phyloP scores from a whole-genome alignment of 1,140 invertebrate species.

The Eurosta solidaginis region DNA sequence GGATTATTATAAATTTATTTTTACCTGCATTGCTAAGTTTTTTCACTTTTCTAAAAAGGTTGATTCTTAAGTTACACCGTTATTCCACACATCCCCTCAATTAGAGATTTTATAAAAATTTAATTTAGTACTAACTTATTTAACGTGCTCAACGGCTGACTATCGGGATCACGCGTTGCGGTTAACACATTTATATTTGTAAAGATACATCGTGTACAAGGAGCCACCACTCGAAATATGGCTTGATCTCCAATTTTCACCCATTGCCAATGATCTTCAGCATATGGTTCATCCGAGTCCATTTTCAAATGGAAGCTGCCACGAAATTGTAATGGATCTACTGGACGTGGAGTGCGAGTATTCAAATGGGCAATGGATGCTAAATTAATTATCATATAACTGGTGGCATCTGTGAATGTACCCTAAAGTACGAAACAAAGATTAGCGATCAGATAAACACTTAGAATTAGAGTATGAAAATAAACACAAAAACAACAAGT shows the following conservation, averaged over 20 bases:
- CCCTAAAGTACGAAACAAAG: slow-evolving; percentile 53
- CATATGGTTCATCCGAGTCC: slow-evolving; percentile 57
- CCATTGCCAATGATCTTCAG: slow-evolving; percentile 59
- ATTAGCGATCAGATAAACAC: too few relatives aligned
- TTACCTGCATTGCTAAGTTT: too few relatives aligned
- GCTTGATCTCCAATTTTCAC: slow-evolving; percentile 53
- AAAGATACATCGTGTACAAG: slow-evolving; percentile 63
- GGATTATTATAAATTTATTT: too few relatives aligned
- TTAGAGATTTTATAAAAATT: not conserved
- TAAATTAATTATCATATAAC: slow-evolving; percentile 61
- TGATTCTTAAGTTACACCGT: too few relatives aligned
- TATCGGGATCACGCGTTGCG: slow-evolving; percentile 61
- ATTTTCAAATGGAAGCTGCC: slow-evolving; percentile 63
- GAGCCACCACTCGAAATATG: slow-evolving; percentile 58
- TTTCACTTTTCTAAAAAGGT: too few relatives aligned
- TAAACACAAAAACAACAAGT: not conserved
- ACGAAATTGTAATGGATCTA: slow-evolving; percentile 63
- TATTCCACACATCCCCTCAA: too few relatives aligned
- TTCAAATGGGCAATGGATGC: slow-evolving; percentile 62
- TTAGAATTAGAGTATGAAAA: not conserved
- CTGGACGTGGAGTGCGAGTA: slow-evolving; percentile 48
- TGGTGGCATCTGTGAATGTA: slow-evolving; percentile 60
- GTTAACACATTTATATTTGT: slow-evolving; percentile 66
- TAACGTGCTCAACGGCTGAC: slow-evolving; percentile 66
- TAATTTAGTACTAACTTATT: slow-evolving; percentile 41